phyloP scores from a whole-genome alignment of 2,888 invertebrate species.

The Drosophila tanythrix region DNA sequence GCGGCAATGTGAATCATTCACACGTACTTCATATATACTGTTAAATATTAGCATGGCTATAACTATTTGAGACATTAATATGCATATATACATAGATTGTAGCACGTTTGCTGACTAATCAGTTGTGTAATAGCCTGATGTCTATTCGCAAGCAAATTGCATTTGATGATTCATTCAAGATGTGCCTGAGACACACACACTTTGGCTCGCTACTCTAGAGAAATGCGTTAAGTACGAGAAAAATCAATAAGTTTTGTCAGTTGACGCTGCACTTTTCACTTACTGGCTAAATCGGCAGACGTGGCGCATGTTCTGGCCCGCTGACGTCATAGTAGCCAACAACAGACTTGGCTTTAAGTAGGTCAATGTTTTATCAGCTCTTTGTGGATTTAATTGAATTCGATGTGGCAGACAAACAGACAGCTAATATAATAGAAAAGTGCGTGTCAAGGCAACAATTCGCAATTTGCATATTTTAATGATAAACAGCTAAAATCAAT shows the following conservation, averaged over 20 bases:
- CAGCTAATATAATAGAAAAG: slow-evolving; percentile 6
- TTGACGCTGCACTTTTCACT: slow-evolving; percentile 66
- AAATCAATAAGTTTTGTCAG: slow-evolving; percentile 63
- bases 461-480: neutral
- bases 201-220: slow-evolving; percentile 1
- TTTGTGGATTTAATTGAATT: slow-evolving; percentile 66
- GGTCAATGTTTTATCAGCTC: slow-evolving; percentile 70
- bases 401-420: slow-evolving; percentile 17
- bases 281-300: slow-evolving; percentile 23
- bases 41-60: slow-evolving; percentile 18
- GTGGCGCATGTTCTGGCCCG: slow-evolving; percentile 20
- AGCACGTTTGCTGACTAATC: slow-evolving; percentile 57
- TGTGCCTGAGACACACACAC: slow-evolving; percentile 23
- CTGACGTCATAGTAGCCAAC: slow-evolving; percentile 69
- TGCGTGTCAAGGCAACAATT: slow-evolving; percentile 19
- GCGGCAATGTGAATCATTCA: slow-evolving; percentile 40
- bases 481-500: slow-evolving; percentile 11
- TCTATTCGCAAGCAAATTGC: slow-evolving; percentile 56
- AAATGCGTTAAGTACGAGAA: slow-evolving; percentile 34
- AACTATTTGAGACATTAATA: slow-evolving; percentile 17
- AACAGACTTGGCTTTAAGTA: slow-evolving; percentile 47
- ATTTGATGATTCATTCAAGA: slow-evolving; percentile 52
- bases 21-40: slow-evolving; percentile 16
- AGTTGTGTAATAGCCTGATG: slow-evolving; percentile 32
- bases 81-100: slow-evolving; percentile 20